Evolutionary conservation across 2,888 invertebrate species (phyloP).

Genomic region (Patella caerulea): DNA sequence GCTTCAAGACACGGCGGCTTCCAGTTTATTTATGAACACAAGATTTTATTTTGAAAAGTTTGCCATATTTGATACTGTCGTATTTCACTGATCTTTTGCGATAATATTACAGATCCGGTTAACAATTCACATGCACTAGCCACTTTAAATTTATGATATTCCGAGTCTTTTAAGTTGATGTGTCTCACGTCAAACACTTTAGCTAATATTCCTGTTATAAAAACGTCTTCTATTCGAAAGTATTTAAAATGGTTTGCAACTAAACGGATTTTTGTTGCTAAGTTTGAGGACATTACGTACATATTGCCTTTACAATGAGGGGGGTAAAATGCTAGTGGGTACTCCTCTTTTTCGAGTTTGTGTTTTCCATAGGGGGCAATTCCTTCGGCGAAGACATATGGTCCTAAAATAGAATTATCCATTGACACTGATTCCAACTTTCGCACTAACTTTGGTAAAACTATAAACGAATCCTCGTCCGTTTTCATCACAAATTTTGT

Average conservation of each 20-base stretch:
- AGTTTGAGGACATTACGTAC: constrained; percentile 1
- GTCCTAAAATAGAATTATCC: neutral
- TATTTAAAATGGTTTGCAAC: constrained; percentile 6
- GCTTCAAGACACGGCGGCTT: no score
- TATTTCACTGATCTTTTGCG: no score
- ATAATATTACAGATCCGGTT: no score
- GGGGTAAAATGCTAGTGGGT: neutral
- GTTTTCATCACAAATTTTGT: constrained; percentile 15
- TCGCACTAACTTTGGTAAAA: neutral
- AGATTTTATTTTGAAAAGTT: no score
- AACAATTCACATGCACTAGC: no score
- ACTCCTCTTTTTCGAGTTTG: neutral
- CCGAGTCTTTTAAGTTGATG: neutral
- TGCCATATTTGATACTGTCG: no score
- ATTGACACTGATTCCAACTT: neutral
- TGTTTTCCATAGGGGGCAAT: neutral
- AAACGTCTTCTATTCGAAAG: constrained; percentile 10
- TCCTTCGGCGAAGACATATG: neutral
- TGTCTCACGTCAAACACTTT: constrained; percentile 2
- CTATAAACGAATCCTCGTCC: constrained; percentile 14
- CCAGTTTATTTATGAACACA: no score
- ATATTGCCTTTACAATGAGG: constrained; percentile 9
- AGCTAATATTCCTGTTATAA: constrained; percentile 11
- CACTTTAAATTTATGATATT: no score
- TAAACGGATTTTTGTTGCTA: constrained; percentile 7